Conservation (phyloP, 2,113 vertebrate species). For the Dasypus novemcinctus region DNA sequence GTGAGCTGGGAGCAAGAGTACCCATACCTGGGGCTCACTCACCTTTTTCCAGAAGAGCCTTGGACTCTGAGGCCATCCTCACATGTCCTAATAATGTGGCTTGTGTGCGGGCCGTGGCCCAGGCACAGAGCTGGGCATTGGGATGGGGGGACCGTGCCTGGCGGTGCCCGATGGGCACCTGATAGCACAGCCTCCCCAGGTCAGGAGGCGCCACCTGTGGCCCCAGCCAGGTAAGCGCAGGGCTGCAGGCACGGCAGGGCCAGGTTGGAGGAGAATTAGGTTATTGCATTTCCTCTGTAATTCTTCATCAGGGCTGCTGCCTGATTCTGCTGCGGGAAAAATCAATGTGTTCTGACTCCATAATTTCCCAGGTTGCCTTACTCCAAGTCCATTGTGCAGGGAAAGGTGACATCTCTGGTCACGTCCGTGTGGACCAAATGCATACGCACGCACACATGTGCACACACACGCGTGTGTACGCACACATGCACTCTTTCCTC, state of each 20-base stretch:
- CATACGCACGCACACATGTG: too few species aligned
- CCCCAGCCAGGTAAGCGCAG: conserved; percentile 61
- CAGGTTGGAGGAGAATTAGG: conserved; percentile 81
- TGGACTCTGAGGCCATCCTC: background rate
- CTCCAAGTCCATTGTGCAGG: conserved; percentile 82
- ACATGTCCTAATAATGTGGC: background rate
- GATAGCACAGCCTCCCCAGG: background rate
- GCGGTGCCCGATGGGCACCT: background rate
- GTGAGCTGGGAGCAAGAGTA: background rate
- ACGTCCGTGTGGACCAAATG: conserved; percentile 83
- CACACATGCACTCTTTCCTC: background rate
- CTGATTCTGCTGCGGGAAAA: conserved; percentile 85
- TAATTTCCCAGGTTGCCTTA: conserved; percentile 96
- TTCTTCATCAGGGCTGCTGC: conserved; percentile 84
- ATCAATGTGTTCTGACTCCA: conserved; percentile 94
- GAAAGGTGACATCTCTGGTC: conserved; percentile 93
- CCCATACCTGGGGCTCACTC: background rate
- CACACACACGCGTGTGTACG: too few species aligned
- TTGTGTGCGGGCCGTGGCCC: background rate
- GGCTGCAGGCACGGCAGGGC: background rate
- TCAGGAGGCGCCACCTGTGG: background rate
- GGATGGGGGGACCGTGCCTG: background rate
- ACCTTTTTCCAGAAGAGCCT: background rate
- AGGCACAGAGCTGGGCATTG: fast-evolving
- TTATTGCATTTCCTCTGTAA: conserved; percentile 85